Evolutionary conservation across 2,113 vertebrate genomes (phyloP).

Genomic region (Sphyrna mokarran): DNA sequence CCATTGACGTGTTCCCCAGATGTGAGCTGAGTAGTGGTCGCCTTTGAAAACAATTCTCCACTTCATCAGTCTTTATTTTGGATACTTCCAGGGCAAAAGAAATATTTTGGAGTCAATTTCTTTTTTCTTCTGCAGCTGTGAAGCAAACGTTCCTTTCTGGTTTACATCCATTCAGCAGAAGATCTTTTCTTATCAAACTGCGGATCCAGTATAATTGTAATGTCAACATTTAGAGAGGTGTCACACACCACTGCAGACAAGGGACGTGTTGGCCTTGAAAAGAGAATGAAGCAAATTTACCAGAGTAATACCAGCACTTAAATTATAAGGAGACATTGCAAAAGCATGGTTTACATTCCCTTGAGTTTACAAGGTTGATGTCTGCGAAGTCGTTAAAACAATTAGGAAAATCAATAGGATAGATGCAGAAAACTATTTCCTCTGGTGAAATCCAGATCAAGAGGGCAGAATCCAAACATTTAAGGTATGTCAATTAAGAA

Average conservation of each 20-base stretch:
- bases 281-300: not conserved
- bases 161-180: not conserved
- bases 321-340: not conserved
- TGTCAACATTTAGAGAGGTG: not conserved
- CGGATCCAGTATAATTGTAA: not conserved
- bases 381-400: not conserved
- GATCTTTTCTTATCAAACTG: not conserved
- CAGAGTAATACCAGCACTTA: not conserved
- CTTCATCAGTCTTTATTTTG: not conserved
- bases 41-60: constrained; percentile 9
- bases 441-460: not conserved
- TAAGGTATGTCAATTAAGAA: not conserved
- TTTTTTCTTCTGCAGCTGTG: not conserved
- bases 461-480: not conserved
- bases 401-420: not conserved
- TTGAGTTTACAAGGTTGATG: not conserved
- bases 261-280: not conserved
- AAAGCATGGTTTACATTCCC: not conserved
- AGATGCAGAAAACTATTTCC: constrained; percentile 13
- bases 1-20: constrained; percentile 23
- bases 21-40: not conserved
- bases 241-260: not conserved
- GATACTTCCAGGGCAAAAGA: constrained; percentile 19
- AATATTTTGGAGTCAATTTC: not conserved
- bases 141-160: not conserved